A percentile compares a stretch with the other conserved stretches of the same genome.
Conservation (phyloP, 2,888 invertebrate genomes). For the Diabrotica balteata region DNA sequence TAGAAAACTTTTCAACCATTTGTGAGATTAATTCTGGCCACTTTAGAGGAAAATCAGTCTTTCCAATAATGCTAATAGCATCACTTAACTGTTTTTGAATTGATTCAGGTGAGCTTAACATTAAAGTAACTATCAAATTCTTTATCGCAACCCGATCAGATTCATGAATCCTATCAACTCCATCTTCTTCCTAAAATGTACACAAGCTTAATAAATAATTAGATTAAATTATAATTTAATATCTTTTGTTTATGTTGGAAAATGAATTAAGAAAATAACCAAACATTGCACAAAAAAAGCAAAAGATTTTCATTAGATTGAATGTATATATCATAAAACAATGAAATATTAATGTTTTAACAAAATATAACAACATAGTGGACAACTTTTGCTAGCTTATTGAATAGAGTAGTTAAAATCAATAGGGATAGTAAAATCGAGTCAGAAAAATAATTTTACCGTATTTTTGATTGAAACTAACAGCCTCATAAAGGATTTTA, state of each 20-base stretch:
- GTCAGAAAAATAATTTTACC: no score
- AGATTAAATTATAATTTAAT: background rate
- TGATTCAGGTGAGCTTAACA: slow-evolving; percentile 89
- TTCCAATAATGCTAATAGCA: slow-evolving; percentile 95
- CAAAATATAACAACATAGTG: no score
- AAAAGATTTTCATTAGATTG: no score
- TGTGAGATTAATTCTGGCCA: slow-evolving; percentile 94
- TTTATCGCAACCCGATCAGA: slow-evolving; percentile 84
- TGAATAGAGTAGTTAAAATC: no score
- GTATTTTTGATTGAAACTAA: no score
- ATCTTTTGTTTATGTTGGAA: background rate
- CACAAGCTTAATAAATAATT: slow-evolving; percentile 3
- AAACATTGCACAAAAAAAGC: no score
- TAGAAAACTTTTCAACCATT: slow-evolving; percentile 91
- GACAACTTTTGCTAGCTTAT: no score
- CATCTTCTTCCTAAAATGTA: slow-evolving; percentile 69
- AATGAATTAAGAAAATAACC: no score
- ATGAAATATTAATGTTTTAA: no score
- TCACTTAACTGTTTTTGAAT: slow-evolving; percentile 95
- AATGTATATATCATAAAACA: no score
- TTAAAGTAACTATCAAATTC: slow-evolving; percentile 84
- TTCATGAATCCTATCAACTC: slow-evolving; percentile 78
- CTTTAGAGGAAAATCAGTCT: slow-evolving; percentile 94
- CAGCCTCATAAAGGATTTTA: no score
- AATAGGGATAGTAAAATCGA: no score